phyloP scores from a whole-genome alignment of 2,888 invertebrate genomes.

The Lingula anatina region DNA sequence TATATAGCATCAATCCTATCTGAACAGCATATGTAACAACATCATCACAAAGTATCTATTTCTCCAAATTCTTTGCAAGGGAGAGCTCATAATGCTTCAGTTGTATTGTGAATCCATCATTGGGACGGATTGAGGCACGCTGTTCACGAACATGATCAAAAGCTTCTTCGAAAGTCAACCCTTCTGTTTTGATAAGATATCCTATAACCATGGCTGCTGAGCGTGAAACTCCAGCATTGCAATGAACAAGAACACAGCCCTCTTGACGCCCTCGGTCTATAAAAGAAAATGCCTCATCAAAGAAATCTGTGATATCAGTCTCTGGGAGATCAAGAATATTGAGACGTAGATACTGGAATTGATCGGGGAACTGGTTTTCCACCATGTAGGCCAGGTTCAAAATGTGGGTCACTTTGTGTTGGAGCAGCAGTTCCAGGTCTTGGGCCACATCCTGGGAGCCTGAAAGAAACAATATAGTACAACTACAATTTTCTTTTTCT shows the following conservation, averaged over 20 bases:
- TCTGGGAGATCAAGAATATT: conserved; percentile 57
- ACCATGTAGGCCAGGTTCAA: conserved; percentile 64
- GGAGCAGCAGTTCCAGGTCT: conserved; percentile 58
- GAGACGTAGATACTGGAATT: conserved; percentile 59
- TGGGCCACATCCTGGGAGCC: conserved; percentile 85
- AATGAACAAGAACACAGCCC: conserved; percentile 73
- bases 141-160: conserved; percentile 63
- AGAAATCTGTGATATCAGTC: conserved; percentile 33
- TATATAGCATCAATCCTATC: too few species aligned
- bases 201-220: conserved; percentile 75
- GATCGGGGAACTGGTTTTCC: conserved; percentile 40
- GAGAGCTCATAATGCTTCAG: conserved; percentile 55
- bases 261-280: conserved; percentile 59
- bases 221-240: conserved; percentile 87
- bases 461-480: conserved; percentile 40
- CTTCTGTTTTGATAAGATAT: conserved; percentile 64
- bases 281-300: conserved; percentile 58
- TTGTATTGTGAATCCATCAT: conserved; percentile 73
- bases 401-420: conserved; percentile 65
- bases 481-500: background rate
- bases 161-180: conserved; percentile 63
- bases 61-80: too few species aligned
- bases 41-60: too few species aligned
- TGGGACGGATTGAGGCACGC: conserved; percentile 71
- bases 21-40: too few species aligned